Percentiles rank a stretch among this genome's conserved stretches.
Conservation (phyloP, 2,888 invertebrate genomes). For the Erebia epiphron region DNA sequence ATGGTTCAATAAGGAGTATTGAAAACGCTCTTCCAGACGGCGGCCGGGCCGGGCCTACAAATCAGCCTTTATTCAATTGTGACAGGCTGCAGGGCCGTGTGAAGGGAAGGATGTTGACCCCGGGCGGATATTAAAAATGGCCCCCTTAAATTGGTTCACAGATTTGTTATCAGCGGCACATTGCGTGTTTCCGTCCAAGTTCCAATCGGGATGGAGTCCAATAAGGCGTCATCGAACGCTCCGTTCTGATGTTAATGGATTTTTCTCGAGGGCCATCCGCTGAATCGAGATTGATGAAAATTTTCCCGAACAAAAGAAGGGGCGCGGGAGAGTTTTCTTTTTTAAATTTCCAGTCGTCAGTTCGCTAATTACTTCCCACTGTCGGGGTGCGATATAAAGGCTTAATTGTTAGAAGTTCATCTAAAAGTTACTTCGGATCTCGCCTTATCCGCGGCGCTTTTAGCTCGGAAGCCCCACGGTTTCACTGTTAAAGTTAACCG, state of each 20-base stretch:
- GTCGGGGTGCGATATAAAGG: constrained; percentile 67
- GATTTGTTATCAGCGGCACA: constrained; percentile 67
- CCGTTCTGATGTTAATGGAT: constrained; percentile 61
- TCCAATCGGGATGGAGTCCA: constrained; percentile 48
- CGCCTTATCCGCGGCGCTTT: constrained; percentile 51
- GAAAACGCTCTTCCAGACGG: constrained; percentile 70
- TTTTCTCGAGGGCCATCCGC: constrained; percentile 52
- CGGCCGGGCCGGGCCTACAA: constrained; percentile 57
- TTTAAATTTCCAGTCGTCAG: constrained; percentile 56
- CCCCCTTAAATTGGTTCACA: constrained; percentile 69
- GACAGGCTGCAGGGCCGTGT: constrained; percentile 59
- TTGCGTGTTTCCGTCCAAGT: constrained; percentile 62
- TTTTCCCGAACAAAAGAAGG: constrained; percentile 52
- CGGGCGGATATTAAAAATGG: constrained; percentile 75
- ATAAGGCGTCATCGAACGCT: constrained; percentile 53
- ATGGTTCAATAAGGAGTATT: constrained; percentile 78
- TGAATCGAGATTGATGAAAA: constrained; percentile 56
- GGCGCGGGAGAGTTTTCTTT: constrained; percentile 55
- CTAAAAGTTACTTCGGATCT: constrained; percentile 54
- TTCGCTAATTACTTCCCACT: constrained; percentile 73
- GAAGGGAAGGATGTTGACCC: constrained; percentile 72
- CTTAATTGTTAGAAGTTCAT: constrained; percentile 72
- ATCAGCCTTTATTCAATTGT: constrained; percentile 73
- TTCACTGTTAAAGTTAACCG: constrained; percentile 35
- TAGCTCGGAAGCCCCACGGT: constrained; percentile 46